These are phyloP conservation scores for Odontamblyopus lacepedii DNA, from an alignment of 2,797 vertebrate species.

Conservation along the genomic window DNA sequence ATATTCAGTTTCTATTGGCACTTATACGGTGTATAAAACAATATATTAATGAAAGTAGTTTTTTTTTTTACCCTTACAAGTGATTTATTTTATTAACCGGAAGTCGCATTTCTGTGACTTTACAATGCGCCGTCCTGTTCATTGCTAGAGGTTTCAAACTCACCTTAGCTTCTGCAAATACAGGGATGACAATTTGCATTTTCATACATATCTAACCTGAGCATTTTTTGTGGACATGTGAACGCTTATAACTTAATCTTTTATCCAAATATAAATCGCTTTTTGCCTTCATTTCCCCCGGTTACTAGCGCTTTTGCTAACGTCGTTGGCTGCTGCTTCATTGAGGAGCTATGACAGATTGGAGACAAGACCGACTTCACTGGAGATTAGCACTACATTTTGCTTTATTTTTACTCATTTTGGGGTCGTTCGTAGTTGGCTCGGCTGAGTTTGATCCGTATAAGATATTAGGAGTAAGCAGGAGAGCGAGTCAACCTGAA, in stretches of 20 bases:
- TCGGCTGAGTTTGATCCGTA: slow-evolving; percentile 86
- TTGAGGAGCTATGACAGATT: slow-evolving; percentile 34
- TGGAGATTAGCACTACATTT: slow-evolving; percentile 27
- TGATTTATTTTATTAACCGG: slow-evolving; percentile 52
- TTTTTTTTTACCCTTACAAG: neutral
- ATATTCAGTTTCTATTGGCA: too few species aligned
- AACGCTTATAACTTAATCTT: neutral
- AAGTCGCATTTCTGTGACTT: neutral
- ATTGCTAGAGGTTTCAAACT: slow-evolving; percentile 16
- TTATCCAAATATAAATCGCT: neutral
- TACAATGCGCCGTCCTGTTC: neutral
- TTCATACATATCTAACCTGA: neutral
- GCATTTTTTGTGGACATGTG: slow-evolving; percentile 22
- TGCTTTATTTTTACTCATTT: slow-evolving; percentile 67
- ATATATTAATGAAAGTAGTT: too few species aligned
- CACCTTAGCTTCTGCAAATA: slow-evolving; percentile 15
- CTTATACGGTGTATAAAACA: too few species aligned
- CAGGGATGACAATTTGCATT: neutral
- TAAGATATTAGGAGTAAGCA: slow-evolving; percentile 82
- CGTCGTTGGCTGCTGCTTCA: slow-evolving; percentile 6
- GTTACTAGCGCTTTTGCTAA: slow-evolving; percentile 3
- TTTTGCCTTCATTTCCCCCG: neutral
- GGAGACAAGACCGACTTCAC: slow-evolving; percentile 18
- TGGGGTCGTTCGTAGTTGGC: slow-evolving; percentile 65
- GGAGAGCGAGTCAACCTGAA: slow-evolving; percentile 83